Conservation (phyloP, 1,140 invertebrate species). For the Drosophila lacertosa region DNA sequence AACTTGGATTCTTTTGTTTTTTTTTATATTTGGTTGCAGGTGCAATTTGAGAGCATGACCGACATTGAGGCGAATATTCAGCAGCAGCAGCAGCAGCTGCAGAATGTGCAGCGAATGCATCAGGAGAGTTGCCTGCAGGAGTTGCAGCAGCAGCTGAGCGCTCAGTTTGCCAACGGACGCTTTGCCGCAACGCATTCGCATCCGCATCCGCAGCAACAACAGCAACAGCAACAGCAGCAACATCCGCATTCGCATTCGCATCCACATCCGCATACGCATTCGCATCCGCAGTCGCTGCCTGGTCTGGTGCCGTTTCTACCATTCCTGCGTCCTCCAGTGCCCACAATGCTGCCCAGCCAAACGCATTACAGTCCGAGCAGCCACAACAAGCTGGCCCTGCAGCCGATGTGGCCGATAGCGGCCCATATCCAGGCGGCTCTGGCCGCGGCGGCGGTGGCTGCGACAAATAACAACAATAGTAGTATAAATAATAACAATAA, state of each 20-base stretch:
- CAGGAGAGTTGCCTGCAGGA: conserved; percentile 69
- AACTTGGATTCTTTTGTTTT: background rate
- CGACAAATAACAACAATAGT: conserved; percentile 48
- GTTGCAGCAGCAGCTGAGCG: conserved; percentile 63
- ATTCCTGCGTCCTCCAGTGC: conserved; percentile 61
- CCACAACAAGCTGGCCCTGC: conserved; percentile 52
- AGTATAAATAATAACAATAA: conserved; percentile 39
- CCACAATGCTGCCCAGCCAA: conserved; percentile 41
- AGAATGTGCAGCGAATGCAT: conserved; percentile 61
- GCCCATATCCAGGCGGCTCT: conserved; percentile 80
- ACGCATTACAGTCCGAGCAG: conserved; percentile 23
- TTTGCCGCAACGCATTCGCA: conserved; percentile 46
- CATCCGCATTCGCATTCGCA: conserved; percentile 4
- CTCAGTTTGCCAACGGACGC: conserved; percentile 43
- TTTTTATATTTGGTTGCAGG: conserved; percentile 55
- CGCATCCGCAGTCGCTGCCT: conserved; percentile 13
- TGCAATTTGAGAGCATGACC: conserved; percentile 67
- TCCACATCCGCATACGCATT: conserved; percentile 9
- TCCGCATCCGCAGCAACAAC: conserved; percentile 23
- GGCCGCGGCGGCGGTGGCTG: conserved; percentile 72
- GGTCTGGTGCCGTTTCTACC: conserved; percentile 68
- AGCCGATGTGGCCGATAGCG: conserved; percentile 76
- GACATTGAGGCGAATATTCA: conserved; percentile 61
- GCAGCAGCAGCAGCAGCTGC: conserved; percentile 61
- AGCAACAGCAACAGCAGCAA: conserved; percentile 4